phyloP scores from a whole-genome alignment of 2,113 vertebrate genomes.

The Pleuronectes platessa region DNA sequence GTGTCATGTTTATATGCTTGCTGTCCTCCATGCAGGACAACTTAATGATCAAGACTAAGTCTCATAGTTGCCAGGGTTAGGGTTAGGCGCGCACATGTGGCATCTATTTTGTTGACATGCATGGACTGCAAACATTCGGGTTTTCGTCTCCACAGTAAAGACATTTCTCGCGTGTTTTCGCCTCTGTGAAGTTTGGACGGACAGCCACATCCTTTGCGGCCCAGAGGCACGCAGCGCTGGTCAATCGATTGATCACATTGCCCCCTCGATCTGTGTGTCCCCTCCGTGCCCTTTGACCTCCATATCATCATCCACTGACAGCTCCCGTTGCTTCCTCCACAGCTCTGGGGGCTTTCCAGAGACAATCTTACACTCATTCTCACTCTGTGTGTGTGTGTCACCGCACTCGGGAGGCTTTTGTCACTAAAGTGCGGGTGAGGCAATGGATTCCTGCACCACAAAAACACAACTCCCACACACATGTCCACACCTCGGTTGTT shows the following conservation, averaged over 20 bases:
- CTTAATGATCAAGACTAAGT: slow-evolving; percentile 7
- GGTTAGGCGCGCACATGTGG: slow-evolving; percentile 35
- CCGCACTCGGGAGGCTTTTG: slow-evolving; percentile 20
- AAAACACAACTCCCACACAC: slow-evolving; percentile 27
- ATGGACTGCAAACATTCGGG: slow-evolving; percentile 2
- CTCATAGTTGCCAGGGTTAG: neutral
- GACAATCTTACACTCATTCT: slow-evolving; percentile 26
- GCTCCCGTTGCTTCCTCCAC: slow-evolving; percentile 35
- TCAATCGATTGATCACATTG: slow-evolving; percentile 53
- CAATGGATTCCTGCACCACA: slow-evolving; percentile 19
- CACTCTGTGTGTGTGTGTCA: slow-evolving; percentile 23
- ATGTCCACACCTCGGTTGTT: slow-evolving; percentile 24
- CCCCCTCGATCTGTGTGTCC: slow-evolving; percentile 38
- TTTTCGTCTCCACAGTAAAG: slow-evolving; percentile 11
- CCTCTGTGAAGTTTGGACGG: slow-evolving; percentile 45
- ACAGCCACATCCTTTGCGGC: slow-evolving; percentile 43
- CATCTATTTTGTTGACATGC: slow-evolving; percentile 33
- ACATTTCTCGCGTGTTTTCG: slow-evolving; percentile 28
- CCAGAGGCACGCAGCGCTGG: slow-evolving; percentile 23
- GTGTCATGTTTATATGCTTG: slow-evolving; percentile 16
- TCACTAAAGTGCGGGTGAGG: neutral
- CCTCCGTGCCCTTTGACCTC: slow-evolving; percentile 57
- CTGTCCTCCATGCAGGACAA: slow-evolving; percentile 9
- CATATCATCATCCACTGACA: slow-evolving; percentile 53
- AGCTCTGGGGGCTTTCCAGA: slow-evolving; percentile 28